phyloP scores from a whole-genome alignment of 2,888 invertebrate species.

The Tetranychus piercei region DNA sequence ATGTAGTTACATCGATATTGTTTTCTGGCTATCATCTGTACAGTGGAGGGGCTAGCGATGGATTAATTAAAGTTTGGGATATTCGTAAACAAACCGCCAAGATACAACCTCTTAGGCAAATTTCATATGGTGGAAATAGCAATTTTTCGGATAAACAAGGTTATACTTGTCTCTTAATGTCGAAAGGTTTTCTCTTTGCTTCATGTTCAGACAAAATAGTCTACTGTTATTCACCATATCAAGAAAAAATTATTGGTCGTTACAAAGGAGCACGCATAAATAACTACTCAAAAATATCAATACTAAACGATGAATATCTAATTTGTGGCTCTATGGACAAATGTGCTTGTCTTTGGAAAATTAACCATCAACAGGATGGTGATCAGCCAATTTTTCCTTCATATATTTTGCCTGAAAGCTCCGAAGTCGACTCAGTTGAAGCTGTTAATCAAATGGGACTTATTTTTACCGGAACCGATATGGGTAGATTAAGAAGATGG shows the following conservation, averaged over 20 bases:
- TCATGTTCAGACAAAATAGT: constrained; percentile 14
- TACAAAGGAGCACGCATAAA: constrained; percentile 12
- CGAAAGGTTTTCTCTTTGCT: not conserved
- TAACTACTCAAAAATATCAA: constrained; percentile 14
- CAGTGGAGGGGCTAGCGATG: constrained; percentile 33
- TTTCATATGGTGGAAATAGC: not conserved
- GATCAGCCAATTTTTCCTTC: constrained; percentile 6
- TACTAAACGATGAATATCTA: constrained; percentile 15
- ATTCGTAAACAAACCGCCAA: constrained; percentile 25
- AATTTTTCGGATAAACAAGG: constrained; percentile 14
- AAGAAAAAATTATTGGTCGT: not conserved
- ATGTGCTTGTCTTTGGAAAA: constrained; percentile 14
- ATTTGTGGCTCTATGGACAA: constrained; percentile 17
- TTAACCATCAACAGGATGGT: not conserved
- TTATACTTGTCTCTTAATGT: constrained; percentile 13
- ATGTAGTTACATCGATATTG: not conserved
- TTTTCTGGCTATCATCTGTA: constrained; percentile 9
- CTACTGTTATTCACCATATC: constrained; percentile 10
- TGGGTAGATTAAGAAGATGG: not conserved
- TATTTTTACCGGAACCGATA: not conserved
- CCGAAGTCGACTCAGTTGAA: constrained; percentile 13
- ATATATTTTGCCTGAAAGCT: constrained; percentile 2
- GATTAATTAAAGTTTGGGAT: constrained; percentile 35
- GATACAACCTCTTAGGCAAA: not conserved
- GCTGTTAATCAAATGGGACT: not conserved